Percentiles rank a stretch among this genome's conserved stretches.
Evolutionary conservation across 2,888 invertebrate species (phyloP).

Genomic region (Dynastes tityus): DNA sequence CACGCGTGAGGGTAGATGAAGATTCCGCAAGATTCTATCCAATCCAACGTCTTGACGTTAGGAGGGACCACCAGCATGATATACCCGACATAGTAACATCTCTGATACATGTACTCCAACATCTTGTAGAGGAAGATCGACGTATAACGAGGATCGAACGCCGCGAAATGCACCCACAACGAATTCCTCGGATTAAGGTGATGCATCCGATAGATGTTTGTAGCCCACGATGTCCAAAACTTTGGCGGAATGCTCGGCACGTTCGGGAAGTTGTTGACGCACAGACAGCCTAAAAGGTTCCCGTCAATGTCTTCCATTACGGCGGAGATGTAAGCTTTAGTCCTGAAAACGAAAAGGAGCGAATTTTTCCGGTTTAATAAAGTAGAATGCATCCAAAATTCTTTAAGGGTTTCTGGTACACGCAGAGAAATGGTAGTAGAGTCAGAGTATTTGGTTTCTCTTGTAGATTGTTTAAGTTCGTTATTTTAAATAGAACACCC

Average conservation of each 20-base stretch:
- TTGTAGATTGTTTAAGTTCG: too few relatives aligned
- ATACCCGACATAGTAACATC: constrained; percentile 71
- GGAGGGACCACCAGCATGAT: constrained; percentile 73
- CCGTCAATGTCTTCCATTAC: constrained; percentile 62
- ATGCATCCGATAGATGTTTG: constrained; percentile 72
- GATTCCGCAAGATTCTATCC: constrained; percentile 63
- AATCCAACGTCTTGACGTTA: constrained; percentile 61
- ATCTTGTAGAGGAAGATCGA: constrained; percentile 66
- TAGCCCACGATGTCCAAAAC: constrained; percentile 75
- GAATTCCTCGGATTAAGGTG: constrained; percentile 66
- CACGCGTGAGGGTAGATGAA: constrained; percentile 60
- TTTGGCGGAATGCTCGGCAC: constrained; percentile 73
- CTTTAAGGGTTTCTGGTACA: too few relatives aligned
- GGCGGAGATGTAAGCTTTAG: constrained; percentile 56
- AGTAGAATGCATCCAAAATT: too few relatives aligned
- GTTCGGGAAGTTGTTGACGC: constrained; percentile 72
- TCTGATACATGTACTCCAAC: constrained; percentile 72
- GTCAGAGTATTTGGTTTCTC: too few relatives aligned
- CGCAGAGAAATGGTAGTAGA: too few relatives aligned
- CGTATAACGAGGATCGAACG: constrained; percentile 72
- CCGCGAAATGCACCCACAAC: constrained; percentile 76
- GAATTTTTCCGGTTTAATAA: neutral
- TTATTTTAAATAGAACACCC: too few relatives aligned
- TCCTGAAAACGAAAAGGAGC: neutral
- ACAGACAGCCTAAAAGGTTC: constrained; percentile 64